Evolutionary conservation across 2,888 invertebrate species (phyloP), one percentile per base, ranked within the genome.

Genomic region (Oasisia sp.): DNA sequence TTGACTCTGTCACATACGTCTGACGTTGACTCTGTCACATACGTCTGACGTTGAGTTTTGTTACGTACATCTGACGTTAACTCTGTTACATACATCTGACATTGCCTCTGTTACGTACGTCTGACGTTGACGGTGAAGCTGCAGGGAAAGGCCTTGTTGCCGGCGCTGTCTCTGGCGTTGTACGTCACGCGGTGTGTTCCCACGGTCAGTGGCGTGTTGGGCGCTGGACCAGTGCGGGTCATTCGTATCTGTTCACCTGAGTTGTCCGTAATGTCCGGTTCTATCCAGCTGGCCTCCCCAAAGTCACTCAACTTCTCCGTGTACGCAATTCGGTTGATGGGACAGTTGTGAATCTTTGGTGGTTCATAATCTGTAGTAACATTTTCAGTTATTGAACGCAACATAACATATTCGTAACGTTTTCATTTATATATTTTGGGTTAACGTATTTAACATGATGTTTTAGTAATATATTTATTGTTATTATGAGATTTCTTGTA

Each of bases 111-210:
- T 14, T 27, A 90, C 90, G 32, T 90, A 90, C 90, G 90, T 38
- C 90, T 90, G 38, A 90, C 90, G 44, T 90, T 44, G 32, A 90
- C 90, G 44, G 44, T 44, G 90, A 90, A 90, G 32, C 90, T 32
- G 44, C 90, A 90, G 27, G 32, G 19, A 14, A 27, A 90, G 3
- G 90, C 90, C 38, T 7, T 44, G 90, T 90, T 90, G 90, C 90
- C 90, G 32, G 90, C 90, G 90, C 90, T 44, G n/a, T 90, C 90
- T 44, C 14, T 38, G 32, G 90, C 90, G 27, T 32, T 32, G 44
- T 90, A 90, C n/a, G 38, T 32, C 12, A 90, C 44, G 7, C 44
- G 38, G 27, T 90, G 44, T 38, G 38, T 90, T 19, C 90, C 90
- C 19, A 90, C 90, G 32, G 32, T 32, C 90, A 90, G 38, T 4